A percentile compares a stretch with the other conserved stretches of the same genome.
Conservation (phyloP, 2,888 invertebrate species). For the Eupithecia insigniata region DNA sequence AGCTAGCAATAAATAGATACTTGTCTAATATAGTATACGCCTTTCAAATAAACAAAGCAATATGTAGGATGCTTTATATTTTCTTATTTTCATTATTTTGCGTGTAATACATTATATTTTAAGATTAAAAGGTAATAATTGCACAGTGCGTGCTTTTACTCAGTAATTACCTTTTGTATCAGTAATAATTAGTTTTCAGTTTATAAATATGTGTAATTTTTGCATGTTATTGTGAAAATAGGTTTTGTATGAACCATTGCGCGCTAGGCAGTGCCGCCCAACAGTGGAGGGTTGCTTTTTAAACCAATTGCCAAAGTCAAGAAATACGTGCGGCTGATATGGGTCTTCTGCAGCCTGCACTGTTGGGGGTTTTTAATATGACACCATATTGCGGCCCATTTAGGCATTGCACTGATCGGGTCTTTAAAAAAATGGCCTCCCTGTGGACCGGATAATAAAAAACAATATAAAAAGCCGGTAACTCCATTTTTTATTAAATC, state of each 20-base stretch:
- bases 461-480: neutral
- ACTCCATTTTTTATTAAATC: neutral
- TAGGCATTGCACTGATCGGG: no score
- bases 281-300: no score
- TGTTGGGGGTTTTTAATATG: no score
- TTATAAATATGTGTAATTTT: conserved; percentile 40
- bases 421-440: no score
- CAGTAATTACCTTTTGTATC: conserved; percentile 33
- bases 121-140: conserved; percentile 15
- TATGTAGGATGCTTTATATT: conserved; percentile 8
- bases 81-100: neutral
- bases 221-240: conserved; percentile 30
- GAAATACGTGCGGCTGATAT: no score
- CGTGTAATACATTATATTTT: conserved; percentile 16
- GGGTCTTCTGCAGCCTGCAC: no score
- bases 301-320: no score
- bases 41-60: conserved; percentile 20
- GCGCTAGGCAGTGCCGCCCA: neutral
- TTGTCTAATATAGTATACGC: conserved; percentile 5
- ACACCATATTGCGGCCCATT: no score
- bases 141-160: conserved; percentile 18
- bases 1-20: conserved; percentile 23
- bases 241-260: conserved; percentile 34
- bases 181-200: conserved; percentile 39
- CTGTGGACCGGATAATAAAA: no score